phyloP scores from a whole-genome alignment of 1,140 invertebrate species.

The Atta colombica region DNA sequence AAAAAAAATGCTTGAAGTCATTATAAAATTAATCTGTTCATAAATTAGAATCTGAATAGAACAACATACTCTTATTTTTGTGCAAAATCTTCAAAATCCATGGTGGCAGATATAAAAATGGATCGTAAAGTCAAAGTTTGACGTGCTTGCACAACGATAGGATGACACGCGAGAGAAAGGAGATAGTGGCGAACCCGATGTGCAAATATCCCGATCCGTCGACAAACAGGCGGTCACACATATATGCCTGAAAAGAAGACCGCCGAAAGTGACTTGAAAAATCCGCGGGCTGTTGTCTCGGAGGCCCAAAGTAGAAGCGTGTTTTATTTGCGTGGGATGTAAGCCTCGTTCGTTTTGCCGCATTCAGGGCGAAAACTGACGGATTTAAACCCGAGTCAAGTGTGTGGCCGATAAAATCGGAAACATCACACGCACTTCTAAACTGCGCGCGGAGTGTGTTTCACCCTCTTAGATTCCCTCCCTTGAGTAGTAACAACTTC shows the following conservation, averaged over 20 bases:
- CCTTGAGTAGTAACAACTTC: conserved; percentile 71
- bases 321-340: conserved; percentile 69
- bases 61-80: background rate
- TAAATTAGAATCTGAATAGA: background rate
- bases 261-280: conserved; percentile 62
- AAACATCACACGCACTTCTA: conserved; percentile 74
- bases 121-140: conserved; percentile 55
- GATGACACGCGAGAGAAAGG: conserved; percentile 49
- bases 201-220: conserved; percentile 76
- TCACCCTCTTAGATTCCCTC: conserved; percentile 61
- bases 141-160: conserved; percentile 64
- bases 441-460: conserved; percentile 63
- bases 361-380: conserved; percentile 63
- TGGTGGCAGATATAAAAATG: background rate
- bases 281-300: conserved; percentile 68
- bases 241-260: conserved; percentile 53
- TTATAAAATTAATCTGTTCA: background rate
- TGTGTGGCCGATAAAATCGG: conserved; percentile 77
- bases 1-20: background rate
- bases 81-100: background rate
- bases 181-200: conserved; percentile 55
- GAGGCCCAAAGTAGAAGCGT: conserved; percentile 13
- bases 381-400: conserved; percentile 77
- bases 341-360: conserved; percentile 19
- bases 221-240: conserved; percentile 75